Conservation (phyloP, 1,140 invertebrate genomes). For the Calliopsis andreniformis region DNA sequence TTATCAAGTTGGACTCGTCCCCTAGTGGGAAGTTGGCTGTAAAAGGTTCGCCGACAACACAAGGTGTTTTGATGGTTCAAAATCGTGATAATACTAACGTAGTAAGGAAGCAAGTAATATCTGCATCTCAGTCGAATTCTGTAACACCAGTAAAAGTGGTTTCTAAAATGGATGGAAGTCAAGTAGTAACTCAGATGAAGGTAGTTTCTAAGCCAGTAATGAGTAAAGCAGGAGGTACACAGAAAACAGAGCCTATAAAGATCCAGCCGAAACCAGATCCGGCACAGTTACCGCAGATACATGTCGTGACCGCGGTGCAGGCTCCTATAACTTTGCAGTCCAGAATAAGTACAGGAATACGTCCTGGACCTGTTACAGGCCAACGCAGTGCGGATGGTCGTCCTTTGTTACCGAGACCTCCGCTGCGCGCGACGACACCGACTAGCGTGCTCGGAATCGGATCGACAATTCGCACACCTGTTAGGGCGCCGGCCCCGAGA, state of each 20-base stretch:
- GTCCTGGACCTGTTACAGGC: slow-evolving; percentile 57
- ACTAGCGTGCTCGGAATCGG: slow-evolving; percentile 72
- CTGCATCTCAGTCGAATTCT: slow-evolving; percentile 69
- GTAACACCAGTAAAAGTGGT: slow-evolving; percentile 79
- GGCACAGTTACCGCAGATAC: slow-evolving; percentile 78
- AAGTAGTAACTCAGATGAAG: slow-evolving; percentile 79
- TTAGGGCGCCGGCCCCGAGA: slow-evolving; percentile 68
- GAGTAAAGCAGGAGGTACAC: slow-evolving; percentile 67
- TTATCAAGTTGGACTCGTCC: slow-evolving; percentile 85
- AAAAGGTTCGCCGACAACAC: slow-evolving; percentile 68
- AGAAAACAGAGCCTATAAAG: slow-evolving; percentile 78
- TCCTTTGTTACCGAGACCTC: slow-evolving; percentile 73
- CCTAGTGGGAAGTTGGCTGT: slow-evolving; percentile 81
- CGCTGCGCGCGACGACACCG: slow-evolving; percentile 69
- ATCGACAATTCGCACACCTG: slow-evolving; percentile 69
- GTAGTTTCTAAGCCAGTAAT: slow-evolving; percentile 73
- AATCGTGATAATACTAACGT: slow-evolving; percentile 75
- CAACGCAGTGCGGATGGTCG: slow-evolving; percentile 71
- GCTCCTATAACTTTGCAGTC: slow-evolving; percentile 71
- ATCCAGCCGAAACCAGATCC: slow-evolving; percentile 80
- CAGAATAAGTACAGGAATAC: slow-evolving; percentile 67
- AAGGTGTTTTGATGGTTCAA: slow-evolving; percentile 77
- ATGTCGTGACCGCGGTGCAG: slow-evolving; percentile 76
- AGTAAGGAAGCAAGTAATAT: slow-evolving; percentile 76
- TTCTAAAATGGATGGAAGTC: slow-evolving; percentile 77